Evolutionary conservation across 1,140 invertebrate species (phyloP).

Genomic region (Ptiloglossa arizonensis): DNA sequence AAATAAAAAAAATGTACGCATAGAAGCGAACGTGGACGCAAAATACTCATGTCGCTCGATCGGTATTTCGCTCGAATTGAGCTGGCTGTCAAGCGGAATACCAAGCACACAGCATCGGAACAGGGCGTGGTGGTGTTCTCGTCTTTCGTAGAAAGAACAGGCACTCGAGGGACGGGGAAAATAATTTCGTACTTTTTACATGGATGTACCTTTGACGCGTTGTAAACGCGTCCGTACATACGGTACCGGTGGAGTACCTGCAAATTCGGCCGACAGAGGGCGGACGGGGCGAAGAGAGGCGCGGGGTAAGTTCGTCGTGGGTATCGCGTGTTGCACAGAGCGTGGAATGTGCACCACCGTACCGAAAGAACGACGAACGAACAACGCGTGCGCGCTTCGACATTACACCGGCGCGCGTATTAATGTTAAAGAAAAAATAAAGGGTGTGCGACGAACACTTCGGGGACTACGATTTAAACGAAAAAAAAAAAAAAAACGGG

Average conservation of each 20-base stretch:
- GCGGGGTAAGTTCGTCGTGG: neutral
- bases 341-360: slow-evolving; percentile 7
- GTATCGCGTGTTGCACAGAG: neutral
- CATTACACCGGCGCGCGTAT: slow-evolving; percentile 16
- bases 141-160: neutral
- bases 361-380: slow-evolving; percentile 45
- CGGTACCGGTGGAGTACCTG: slow-evolving; percentile 15
- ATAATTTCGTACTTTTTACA: slow-evolving; percentile 53
- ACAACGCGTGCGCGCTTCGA: neutral
- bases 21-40: neutral
- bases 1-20: neutral
- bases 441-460: slow-evolving; percentile 33
- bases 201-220: slow-evolving; percentile 37
- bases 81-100: neutral
- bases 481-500: slow-evolving; percentile 22
- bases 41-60: slow-evolving; percentile 13
- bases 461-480: slow-evolving; percentile 20
- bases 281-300: neutral
- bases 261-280: slow-evolving; percentile 2
- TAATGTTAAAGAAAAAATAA: slow-evolving; percentile 38
- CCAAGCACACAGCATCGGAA: neutral
- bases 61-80: neutral
- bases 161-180: slow-evolving; percentile 6
- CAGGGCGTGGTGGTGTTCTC: neutral
- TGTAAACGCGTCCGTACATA: slow-evolving; percentile 4